Base-by-base conservation (phyloP, 1,140 invertebrate genomes). In the Formica exsecta region DNA sequence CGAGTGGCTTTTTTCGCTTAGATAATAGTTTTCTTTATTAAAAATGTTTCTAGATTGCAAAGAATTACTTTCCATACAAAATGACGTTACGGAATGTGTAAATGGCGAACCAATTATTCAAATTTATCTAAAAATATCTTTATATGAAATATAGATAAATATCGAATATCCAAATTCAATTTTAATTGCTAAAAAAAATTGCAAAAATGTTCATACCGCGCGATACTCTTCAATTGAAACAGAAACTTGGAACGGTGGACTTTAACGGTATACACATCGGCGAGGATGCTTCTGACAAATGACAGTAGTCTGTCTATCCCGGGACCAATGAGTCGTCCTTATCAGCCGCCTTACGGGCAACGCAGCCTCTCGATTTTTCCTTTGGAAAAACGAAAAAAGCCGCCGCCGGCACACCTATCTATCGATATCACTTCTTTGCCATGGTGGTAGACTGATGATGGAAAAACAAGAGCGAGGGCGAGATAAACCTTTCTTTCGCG, bases 371-470 rank as follows among this genome's bases (percentile, higher is more conserved):
- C 83, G 81, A 87, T 87, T 89, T 88, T 90, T 91, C 88, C 64
- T 57, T 75, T 66, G 54, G 44, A 65, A 87, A 85, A 84, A 71
- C 64, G 64, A 83, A 90, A 91, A 89, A 92, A 89, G 65, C 57
- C 68, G 73, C 32, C 75, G 77, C n/a, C 81, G 54, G 81, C 87
- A 19, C 57, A 74, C 85, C 87, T 89, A 87, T 92, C 88, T 86
- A 90, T 91, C 89, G 89, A 89, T 91, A 92, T 92, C 91, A 89
- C 87, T 90, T 91, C 90, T 74, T 87, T 71, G 86, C 86, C 81
- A 91, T 92, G 89, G 75, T 91, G 92, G 92, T 92, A 93, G 91
- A 92, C 91, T 88, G 92, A 92, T 93, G 89, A 84, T 85, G 80
- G 90, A 93, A 92, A 93, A 93, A 91, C 87, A 90, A 88, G 85